phyloP scores from a whole-genome alignment of 2,113 vertebrate genomes.

The Ammodytes marinus region DNA sequence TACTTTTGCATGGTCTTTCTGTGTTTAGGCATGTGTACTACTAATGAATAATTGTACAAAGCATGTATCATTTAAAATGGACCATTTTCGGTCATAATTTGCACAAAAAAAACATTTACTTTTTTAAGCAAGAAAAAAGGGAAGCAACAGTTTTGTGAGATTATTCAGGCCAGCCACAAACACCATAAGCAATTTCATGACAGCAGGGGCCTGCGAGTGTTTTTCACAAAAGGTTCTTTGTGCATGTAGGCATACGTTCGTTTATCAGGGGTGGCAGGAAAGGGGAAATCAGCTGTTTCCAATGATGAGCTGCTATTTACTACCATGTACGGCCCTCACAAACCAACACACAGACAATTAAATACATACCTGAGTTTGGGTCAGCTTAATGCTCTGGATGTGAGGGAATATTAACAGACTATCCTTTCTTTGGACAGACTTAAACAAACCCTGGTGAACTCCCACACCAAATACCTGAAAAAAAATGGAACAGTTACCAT shows the following conservation, averaged over 20 bases:
- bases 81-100: background rate
- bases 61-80: background rate
- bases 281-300: conserved; percentile 66
- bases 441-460: conserved; percentile 79
- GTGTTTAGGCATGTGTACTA: background rate
- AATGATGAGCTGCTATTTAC: conserved; percentile 49
- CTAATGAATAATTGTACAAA: conserved; percentile 8
- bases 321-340: conserved; percentile 6
- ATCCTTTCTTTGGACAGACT: conserved; percentile 85
- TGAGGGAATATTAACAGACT: conserved; percentile 91
- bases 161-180: background rate
- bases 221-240: conserved; percentile 37
- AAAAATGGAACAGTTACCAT: conserved; percentile 20
- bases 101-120: background rate
- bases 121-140: background rate
- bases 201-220: conserved; percentile 5
- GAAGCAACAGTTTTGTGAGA: background rate
- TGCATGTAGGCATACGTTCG: conserved; percentile 18
- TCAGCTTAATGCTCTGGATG: conserved; percentile 92
- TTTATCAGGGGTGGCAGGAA: conserved; percentile 55
- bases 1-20: background rate
- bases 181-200: background rate
- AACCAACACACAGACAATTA: conserved; percentile 18
- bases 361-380: conserved; percentile 91
- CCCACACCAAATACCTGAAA: conserved; percentile 94